Evolutionary conservation across 64 coral and sea anemone genomes (phyloP), one percentile per base, ranked within the genome.

Genomic region (Montipora capricornis): DNA sequence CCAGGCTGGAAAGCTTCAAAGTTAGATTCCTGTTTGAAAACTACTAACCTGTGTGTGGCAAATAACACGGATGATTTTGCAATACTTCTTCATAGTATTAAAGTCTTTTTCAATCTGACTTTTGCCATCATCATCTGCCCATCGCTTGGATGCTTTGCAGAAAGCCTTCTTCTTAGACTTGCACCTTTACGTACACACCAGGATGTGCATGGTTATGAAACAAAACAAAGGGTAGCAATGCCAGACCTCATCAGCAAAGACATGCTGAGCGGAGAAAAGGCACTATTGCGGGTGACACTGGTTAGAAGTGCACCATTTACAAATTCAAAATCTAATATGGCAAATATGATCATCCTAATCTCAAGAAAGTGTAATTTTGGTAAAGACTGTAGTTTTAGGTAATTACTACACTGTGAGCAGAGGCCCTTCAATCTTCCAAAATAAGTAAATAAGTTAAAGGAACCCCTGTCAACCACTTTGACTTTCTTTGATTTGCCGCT

Each of bases 121-220:
- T 59, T 99, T 99, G 74, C 98, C 98, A 53, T 99, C 95, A 13
- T 95, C 95, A 50, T 99, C 98, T 73, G 84, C 95, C 98, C 98
- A 99, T 60, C 89, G 94, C 92, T 96, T 96, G 59, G 95, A 96
- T 19, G 98, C 92, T 80, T 99, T 99, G 58, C 95, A 92, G 92
- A 99, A 99, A 2, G 98, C 92, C 98, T 99, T 99, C 95, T 99
- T 99, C 90, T 99, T 99, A 51, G 98, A 96, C 62, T 91, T 84
- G 60, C 95, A 99, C 98, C 95, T 99, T 99, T 78, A 98, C 83
- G 83, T 59, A 91, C 92, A 94, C 91, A 96, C 93, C 89, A 89
- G 83, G 68, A 92, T 51, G 75, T 88, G 91, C 75, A 93, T 76
- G 91, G 91, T 90, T 90, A 84, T 91, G 92, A 96, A 87, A 90